Base-by-base conservation (phyloP, 2,797 vertebrate species). In the Kryptopterus vitreolus region DNA sequence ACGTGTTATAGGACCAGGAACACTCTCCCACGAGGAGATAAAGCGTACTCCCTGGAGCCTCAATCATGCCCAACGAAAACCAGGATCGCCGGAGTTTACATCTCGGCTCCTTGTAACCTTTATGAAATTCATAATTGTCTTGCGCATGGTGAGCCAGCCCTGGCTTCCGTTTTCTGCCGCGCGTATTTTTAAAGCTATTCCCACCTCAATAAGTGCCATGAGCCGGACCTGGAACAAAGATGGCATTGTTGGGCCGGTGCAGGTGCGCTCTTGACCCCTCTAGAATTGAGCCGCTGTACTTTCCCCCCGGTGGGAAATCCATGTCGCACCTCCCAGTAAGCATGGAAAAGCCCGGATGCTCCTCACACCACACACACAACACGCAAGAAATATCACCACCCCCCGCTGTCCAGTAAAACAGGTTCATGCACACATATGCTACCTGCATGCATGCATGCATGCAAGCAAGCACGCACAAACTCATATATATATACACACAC, bases 161-260 rank as follows among this genome's bases (percentile, higher is more conserved):
- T 87, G 86, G 85, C 87, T 89, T n/a, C n/a, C n/a, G n/a, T n/a
- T n/a, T n/a, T n/a, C n/a, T n/a, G n/a, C n/a, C 87, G 92, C 91
- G 88, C 85, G 88, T 93, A 91, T n/a, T n/a, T n/a, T n/a, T n/a
- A 93, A 90, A 89, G 89, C 85, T 86, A 90, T 90, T n/a, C 87
- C 86, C 1, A 90, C 87, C n/a, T n/a, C n/a, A n/a, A n/a, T n/a
- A n/a, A 18, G 88, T 89, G 85, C 87, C 87, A 82, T 90, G 88
- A 15, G 68, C 77, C 79, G 88, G 12, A 65, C 77, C 79, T 61
- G 77, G 76, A 82, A 93, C 89, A 93, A 94, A 92, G 89, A 87
- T n/a, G 86, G 83, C 86, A 88, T 93, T 92, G 90, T n/a, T 91
- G 88, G 89, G 68, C 71, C 74, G 81, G n/a, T 0, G 86, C 92